phyloP scores from a whole-genome alignment of 2,797 vertebrate genomes.

The Mastacembelus armatus region DNA sequence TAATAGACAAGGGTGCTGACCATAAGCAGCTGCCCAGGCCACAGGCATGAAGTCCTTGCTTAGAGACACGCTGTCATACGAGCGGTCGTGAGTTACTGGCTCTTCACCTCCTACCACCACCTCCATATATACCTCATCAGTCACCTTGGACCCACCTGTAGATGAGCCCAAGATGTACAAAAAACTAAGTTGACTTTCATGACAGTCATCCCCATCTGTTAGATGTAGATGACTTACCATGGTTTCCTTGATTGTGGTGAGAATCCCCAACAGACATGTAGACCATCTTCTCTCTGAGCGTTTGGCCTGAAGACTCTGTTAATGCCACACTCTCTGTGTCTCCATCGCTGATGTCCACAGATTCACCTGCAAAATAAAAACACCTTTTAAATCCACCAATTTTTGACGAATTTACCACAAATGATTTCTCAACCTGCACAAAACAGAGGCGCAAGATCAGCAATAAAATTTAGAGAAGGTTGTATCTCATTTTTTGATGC shows the following conservation, averaged over 20 bases:
- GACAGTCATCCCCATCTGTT: conserved; percentile 14
- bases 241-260: conserved; percentile 93
- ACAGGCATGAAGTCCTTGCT: conserved; percentile 95
- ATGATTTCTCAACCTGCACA: background rate
- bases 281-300: conserved; percentile 97
- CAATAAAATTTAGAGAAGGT: background rate
- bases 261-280: conserved; percentile 97
- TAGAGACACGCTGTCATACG: conserved; percentile 90
- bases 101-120: conserved; percentile 94
- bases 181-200: conserved; percentile 48
- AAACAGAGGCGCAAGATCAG: background rate
- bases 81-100: conserved; percentile 88
- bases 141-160: conserved; percentile 91
- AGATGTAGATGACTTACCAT: conserved; percentile 83
- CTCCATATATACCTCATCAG: conserved; percentile 96
- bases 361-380: conserved; percentile 85
- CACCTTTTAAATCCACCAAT: background rate
- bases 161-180: conserved; percentile 67
- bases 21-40: conserved; percentile 93
- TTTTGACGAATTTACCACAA: background rate
- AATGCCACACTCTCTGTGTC: conserved; percentile 91
- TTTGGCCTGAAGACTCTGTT: conserved; percentile 90
- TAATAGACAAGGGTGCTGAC: conserved; percentile 80
- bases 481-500: background rate
- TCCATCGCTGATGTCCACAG: conserved; percentile 95